phyloP scores from a whole-genome alignment of 1,140 invertebrate genomes.

The Hyposmocoma kahamanoa region DNA sequence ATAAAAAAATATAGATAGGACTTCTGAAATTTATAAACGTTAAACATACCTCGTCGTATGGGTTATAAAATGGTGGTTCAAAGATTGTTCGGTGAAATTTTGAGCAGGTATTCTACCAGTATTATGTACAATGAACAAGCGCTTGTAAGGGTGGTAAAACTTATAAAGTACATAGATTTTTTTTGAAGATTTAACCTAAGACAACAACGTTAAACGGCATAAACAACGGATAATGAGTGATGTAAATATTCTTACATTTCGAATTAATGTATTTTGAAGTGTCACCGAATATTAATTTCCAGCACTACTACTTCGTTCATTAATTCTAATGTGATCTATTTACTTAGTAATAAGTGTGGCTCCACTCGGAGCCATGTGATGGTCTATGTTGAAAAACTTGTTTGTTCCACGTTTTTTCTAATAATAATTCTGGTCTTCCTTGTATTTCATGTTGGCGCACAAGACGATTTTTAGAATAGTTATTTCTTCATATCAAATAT shows the following conservation, averaged over 20 bases:
- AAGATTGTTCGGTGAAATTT: slow-evolving; percentile 20
- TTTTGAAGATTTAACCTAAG: too few species aligned
- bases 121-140: too few species aligned
- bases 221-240: slow-evolving; percentile 6
- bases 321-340: slow-evolving; percentile 37
- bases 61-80: slow-evolving; percentile 24
- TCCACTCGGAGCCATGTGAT: slow-evolving; percentile 20
- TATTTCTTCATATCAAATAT: slow-evolving; percentile 61
- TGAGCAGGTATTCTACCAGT: too few species aligned
- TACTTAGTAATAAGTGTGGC: slow-evolving; percentile 31
- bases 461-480: slow-evolving; percentile 58
- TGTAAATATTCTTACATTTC: slow-evolving; percentile 62
- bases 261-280: slow-evolving; percentile 50
- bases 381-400: slow-evolving; percentile 53
- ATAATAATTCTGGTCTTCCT: slow-evolving; percentile 59
- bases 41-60: slow-evolving; percentile 54
- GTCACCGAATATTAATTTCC: slow-evolving; percentile 44
- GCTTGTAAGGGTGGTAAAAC: too few species aligned
- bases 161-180: too few species aligned
- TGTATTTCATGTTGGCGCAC: slow-evolving; percentile 59
- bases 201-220: too few species aligned
- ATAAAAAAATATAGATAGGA: slow-evolving; percentile 56
- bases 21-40: slow-evolving; percentile 71
- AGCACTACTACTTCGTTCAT: slow-evolving; percentile 42
- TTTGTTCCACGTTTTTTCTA: slow-evolving; percentile 29